Base-by-base conservation (phyloP, 2,797 vertebrate genomes). In the Microcaecilia unicolor region DNA sequence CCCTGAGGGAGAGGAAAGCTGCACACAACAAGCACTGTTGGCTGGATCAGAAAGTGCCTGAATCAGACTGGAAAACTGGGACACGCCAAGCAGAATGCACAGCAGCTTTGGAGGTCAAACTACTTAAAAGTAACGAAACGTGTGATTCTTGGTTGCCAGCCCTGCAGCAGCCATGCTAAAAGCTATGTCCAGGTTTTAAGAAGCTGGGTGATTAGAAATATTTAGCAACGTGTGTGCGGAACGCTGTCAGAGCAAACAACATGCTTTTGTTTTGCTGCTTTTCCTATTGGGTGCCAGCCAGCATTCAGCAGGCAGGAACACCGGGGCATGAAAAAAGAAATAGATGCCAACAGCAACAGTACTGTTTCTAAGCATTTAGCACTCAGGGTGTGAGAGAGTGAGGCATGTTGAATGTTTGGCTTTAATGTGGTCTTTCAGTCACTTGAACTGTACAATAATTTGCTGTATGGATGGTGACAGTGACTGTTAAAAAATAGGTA, bases 1-100 rank as follows among this genome's bases (percentile, higher is more conserved):
- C 66, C 63, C 65, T 58, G 64, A 48, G 41, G 67, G 43, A 53
- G 40, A 63, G 64, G 59, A 66, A 69, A 44, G 46, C 51, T 49
- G 35, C 35, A 50, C 6, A 3, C 38, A 55, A 6, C 43, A 44
- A 53, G 55, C 57, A 44, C 26, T 64, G 22, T 52, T 26, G 3
- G 38, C 58, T 51, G 32, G 31, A 37, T 55, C 48, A 58, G 54
- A 30, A 55, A 56, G 41, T 26, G 9, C 33, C 33, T 28, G 3
- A 9, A 11, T 3, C 2, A 0, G 13, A 9, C 23, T 3, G 32
- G 25, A 53, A 53, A 48, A 34, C 38, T 25, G 14, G 25, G 40
- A 44, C 22, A 27, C 43, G 33, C 27, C 40, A 16, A 48, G 30
- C 33, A 12, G 15, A 32, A 22, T 37, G 46, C 18, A 10, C 25